phyloP scores from a whole-genome alignment of 1,140 invertebrate species.

The Drosophila sproati region DNA sequence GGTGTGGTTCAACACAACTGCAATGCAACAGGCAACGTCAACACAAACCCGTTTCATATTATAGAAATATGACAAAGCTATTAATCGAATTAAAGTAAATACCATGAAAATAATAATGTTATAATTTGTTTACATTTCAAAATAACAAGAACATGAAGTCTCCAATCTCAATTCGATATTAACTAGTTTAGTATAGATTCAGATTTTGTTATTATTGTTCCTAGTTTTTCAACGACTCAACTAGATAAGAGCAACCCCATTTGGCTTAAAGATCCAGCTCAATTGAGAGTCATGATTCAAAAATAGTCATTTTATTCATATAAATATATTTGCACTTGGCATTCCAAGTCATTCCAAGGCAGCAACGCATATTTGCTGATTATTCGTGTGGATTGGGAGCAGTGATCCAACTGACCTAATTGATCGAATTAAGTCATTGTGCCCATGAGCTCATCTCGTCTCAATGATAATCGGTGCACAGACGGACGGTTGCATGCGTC shows the following conservation, averaged over 20 bases:
- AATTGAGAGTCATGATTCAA: slow-evolving; percentile 6
- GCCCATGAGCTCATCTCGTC: slow-evolving; percentile 16
- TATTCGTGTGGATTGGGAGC: background rate
- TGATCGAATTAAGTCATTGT: background rate
- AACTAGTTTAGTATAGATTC: no score
- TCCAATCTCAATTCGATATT: no score
- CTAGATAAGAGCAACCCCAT: background rate
- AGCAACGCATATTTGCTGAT: background rate
- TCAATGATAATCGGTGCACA: background rate
- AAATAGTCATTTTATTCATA: background rate
- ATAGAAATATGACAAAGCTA: no score
- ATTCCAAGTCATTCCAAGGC: background rate
- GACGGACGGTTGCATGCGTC: slow-evolving; percentile 20
- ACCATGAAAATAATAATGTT: no score
- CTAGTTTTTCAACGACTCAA: no score
- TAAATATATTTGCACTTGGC: slow-evolving; percentile 4
- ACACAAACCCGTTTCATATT: no score
- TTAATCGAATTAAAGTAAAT: no score
- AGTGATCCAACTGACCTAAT: slow-evolving; percentile 1
- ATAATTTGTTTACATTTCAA: background rate
- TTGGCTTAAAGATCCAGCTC: background rate
- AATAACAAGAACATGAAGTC: no score
- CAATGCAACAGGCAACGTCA: background rate
- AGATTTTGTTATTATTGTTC: no score
- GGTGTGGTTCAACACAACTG: slow-evolving; percentile 13